Evolutionary conservation across 2,113 vertebrate genomes (phyloP).

Genomic region (Ochotona princeps): DNA sequence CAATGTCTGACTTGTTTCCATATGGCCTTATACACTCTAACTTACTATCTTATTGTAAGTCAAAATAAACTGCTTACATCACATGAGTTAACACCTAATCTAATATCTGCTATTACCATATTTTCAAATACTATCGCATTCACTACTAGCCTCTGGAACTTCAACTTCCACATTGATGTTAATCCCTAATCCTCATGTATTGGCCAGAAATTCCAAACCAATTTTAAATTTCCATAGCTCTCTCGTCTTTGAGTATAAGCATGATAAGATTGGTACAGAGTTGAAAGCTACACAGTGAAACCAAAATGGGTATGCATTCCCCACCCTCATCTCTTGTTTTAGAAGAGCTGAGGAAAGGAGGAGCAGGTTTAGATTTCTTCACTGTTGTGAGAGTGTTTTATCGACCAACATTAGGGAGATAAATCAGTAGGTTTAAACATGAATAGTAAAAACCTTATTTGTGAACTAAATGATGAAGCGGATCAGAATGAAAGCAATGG

Average conservation of each 20-base stretch:
- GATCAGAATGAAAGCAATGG: not conserved
- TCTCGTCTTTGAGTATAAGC: not conserved
- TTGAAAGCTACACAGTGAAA: not conserved
- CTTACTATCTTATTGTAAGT: no score
- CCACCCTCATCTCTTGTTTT: not conserved
- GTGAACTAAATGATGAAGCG: slow-evolving; percentile 25
- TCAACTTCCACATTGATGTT: not conserved
- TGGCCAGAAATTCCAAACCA: not conserved
- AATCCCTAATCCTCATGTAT: not conserved
- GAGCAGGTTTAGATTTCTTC: not conserved
- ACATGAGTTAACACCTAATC: no score
- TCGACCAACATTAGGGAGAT: not conserved
- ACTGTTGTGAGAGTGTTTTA: not conserved
- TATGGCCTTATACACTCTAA: no score
- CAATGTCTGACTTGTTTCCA: no score
- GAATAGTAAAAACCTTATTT: not conserved
- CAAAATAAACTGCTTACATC: no score
- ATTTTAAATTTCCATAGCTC: not conserved
- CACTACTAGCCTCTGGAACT: no score
- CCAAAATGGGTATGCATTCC: not conserved
- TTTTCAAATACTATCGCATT: not conserved
- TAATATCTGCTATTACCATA: no score
- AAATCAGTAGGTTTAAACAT: not conserved
- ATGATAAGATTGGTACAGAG: not conserved
- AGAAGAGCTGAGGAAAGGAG: not conserved